Evolutionary conservation across 1,140 invertebrate genomes (phyloP).

Genomic region (Capitella teleta): DNA sequence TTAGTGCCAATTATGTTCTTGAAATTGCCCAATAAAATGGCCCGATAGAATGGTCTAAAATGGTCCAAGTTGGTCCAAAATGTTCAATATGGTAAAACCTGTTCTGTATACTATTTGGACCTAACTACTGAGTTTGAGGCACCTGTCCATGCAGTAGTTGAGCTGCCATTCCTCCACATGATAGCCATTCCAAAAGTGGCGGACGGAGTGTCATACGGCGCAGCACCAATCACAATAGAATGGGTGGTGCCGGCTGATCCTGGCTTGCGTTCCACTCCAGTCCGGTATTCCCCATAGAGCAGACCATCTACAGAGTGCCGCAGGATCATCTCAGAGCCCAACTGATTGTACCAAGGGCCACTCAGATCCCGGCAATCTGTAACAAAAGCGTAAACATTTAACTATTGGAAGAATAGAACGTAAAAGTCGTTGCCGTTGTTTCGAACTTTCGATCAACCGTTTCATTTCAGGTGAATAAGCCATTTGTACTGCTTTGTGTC

Average conservation of each 20-base stretch:
- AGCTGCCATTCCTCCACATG: background rate
- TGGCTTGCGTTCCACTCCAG: background rate
- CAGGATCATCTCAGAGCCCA: slow-evolving; percentile 1
- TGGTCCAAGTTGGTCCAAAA: background rate
- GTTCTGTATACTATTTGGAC: background rate
- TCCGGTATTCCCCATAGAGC: background rate
- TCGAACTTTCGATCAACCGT: too few species aligned
- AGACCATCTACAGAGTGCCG: background rate
- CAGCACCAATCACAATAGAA: background rate
- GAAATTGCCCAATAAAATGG: background rate
- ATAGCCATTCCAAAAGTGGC: slow-evolving; percentile 1
- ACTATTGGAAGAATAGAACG: too few species aligned
- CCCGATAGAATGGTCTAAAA: background rate
- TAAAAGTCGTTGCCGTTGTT: too few species aligned
- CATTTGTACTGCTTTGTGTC: too few species aligned
- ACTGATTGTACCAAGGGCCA: slow-evolving; percentile 5
- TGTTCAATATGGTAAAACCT: background rate
- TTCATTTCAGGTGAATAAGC: too few species aligned
- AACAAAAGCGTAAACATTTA: too few species aligned
- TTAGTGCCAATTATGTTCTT: background rate
- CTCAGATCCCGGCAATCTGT: too few species aligned
- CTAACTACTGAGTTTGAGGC: too few species aligned
- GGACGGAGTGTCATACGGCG: background rate
- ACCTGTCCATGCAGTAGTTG: slow-evolving; percentile 7
- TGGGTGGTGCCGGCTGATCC: background rate